Evolutionary conservation across 2,797 vertebrate genomes (phyloP).

Genomic region (Manis crassicaudata): DNA sequence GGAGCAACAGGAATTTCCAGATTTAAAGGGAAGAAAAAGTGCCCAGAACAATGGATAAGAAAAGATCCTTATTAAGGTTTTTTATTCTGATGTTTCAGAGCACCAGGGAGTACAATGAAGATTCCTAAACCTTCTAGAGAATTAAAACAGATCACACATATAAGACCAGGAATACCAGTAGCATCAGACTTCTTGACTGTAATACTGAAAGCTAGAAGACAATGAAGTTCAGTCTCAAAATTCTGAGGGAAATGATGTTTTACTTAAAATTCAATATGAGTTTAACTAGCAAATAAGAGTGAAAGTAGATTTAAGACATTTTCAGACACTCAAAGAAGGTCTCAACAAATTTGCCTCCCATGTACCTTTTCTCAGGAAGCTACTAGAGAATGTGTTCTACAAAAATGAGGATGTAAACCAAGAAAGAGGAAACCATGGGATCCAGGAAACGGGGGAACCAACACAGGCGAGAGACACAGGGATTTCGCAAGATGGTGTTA

Average conservation of each 20-base stretch:
- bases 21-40: neutral
- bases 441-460: constrained; percentile 1
- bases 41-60: neutral
- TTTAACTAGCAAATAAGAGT: neutral
- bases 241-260: neutral
- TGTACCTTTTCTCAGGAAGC: constrained; percentile 57
- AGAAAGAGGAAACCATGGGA: constrained; percentile 12
- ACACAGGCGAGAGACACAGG: constrained; percentile 16
- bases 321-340: neutral
- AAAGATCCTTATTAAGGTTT: neutral
- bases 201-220: neutral
- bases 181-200: neutral
- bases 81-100: neutral
- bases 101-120: neutral
- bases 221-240: neutral
- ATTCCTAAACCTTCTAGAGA: constrained; percentile 7
- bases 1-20: neutral
- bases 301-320: neutral
- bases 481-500: constrained; percentile 5
- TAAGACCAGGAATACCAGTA: neutral
- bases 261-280: neutral
- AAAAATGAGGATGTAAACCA: constrained; percentile 39
- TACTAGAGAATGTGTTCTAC: constrained; percentile 24
- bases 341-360: constrained; percentile 17
- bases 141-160: neutral